Evolutionary conservation across 1,140 invertebrate species (phyloP).

Genomic region (Meloidogyne hapla): DNA sequence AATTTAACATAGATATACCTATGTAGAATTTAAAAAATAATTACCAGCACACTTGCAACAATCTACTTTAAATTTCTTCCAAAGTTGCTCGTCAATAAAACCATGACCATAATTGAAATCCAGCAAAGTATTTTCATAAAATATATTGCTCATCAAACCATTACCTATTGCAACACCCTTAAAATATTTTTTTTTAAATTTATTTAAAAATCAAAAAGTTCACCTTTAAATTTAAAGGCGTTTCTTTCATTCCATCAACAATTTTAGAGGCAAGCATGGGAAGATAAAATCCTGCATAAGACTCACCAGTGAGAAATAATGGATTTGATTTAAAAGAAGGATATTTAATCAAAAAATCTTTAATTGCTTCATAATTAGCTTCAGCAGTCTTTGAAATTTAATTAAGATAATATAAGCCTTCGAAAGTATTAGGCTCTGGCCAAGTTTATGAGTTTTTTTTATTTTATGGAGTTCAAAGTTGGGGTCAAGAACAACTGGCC

Average conservation of each 20-base stretch:
- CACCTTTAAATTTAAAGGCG: constrained; percentile 35
- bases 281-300: constrained; percentile 66
- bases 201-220: background rate
- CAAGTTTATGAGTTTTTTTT: too few relatives aligned
- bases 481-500: too few relatives aligned
- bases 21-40: background rate
- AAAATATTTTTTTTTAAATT: background rate
- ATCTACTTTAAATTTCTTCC: constrained; percentile 49
- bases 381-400: constrained; percentile 47
- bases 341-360: constrained; percentile 68
- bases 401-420: background rate
- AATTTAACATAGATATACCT: too few relatives aligned
- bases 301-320: constrained; percentile 67
- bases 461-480: too few relatives aligned
- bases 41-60: constrained; percentile 34
- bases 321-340: constrained; percentile 65
- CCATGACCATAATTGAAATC: constrained; percentile 55
- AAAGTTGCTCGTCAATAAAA: constrained; percentile 52
- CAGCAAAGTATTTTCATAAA: constrained; percentile 51
- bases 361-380: constrained; percentile 66
- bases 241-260: constrained; percentile 34
- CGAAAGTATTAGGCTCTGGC: too few relatives aligned
- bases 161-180: constrained; percentile 60
- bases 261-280: constrained; percentile 66
- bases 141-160: constrained; percentile 48